phyloP scores from a whole-genome alignment of 2,888 invertebrate genomes.

The Brachypterus glaber region DNA sequence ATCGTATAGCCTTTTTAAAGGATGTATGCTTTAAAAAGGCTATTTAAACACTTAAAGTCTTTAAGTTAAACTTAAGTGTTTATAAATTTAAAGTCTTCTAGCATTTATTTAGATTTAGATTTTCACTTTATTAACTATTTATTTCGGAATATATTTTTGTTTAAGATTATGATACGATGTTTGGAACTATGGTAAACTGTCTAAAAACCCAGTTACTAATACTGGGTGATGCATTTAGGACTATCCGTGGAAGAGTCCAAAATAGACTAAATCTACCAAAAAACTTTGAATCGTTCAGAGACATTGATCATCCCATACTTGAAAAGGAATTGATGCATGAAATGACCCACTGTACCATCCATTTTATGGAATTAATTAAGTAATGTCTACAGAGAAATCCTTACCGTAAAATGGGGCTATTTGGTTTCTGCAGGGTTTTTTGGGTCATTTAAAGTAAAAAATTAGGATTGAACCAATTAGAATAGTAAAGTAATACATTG shows the following conservation, averaged over 20 bases:
- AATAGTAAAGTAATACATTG: too few species aligned
- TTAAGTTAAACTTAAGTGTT: too few species aligned
- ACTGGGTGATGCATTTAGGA: conserved; percentile 15
- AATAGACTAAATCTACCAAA: not conserved
- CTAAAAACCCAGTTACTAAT: conserved; percentile 24
- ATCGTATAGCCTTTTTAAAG: too few species aligned
- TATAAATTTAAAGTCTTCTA: too few species aligned
- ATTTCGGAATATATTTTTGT: conserved; percentile 7
- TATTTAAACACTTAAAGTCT: too few species aligned
- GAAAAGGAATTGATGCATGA: not conserved
- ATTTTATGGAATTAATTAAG: not conserved
- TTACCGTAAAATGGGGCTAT: too few species aligned
- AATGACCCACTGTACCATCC: not conserved
- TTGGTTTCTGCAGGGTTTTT: too few species aligned
- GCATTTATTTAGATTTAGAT: too few species aligned
- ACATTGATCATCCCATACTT: not conserved
- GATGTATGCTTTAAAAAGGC: too few species aligned
- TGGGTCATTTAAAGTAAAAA: too few species aligned
- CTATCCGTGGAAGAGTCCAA: not conserved
- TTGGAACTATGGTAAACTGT: conserved; percentile 23
- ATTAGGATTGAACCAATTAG: too few species aligned
- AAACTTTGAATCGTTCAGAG: not conserved
- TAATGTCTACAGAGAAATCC: not conserved
- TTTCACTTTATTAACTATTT: too few species aligned
- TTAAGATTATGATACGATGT: conserved; percentile 22